Evolutionary conservation across 2,888 invertebrate genomes (phyloP).

Genomic region (Tineola bisselliella): DNA sequence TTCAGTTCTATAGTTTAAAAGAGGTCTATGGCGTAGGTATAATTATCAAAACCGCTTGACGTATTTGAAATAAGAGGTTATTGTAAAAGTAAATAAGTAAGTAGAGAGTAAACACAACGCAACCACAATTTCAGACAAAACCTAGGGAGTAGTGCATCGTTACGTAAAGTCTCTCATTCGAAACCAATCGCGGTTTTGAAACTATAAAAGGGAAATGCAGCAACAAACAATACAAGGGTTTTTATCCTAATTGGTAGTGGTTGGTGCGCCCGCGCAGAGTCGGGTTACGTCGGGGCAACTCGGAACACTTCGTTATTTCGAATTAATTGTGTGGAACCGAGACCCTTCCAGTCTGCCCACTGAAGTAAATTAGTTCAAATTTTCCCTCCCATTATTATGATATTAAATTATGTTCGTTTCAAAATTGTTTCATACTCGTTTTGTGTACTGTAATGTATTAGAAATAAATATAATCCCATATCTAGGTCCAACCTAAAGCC

Average conservation of each 20-base stretch:
- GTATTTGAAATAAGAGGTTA: neutral
- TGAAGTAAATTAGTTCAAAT: conserved; percentile 5
- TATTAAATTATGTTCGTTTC: conserved; percentile 5
- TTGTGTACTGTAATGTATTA: no score
- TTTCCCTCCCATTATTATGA: conserved; percentile 11
- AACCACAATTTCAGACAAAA: neutral
- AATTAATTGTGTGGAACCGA: conserved; percentile 61
- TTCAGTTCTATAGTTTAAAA: neutral
- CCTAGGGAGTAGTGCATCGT: neutral
- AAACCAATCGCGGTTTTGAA: conserved; percentile 3
- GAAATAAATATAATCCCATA: no score
- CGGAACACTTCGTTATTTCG: conserved; percentile 56
- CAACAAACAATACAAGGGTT: conserved; percentile 10
- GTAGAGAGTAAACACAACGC: neutral
- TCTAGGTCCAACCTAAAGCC: no score
- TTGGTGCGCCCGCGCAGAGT: conserved; percentile 35
- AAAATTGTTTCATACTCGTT: no score
- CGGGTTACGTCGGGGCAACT: conserved; percentile 29
- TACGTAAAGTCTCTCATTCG: neutral
- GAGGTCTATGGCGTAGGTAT: neutral
- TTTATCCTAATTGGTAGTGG: conserved; percentile 1
- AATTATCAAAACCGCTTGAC: neutral
- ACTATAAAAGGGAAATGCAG: neutral
- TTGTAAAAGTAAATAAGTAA: neutral
- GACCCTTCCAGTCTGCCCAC: conserved; percentile 22